Evolutionary conservation across 2,888 invertebrate species (phyloP).

Genomic region (Rhopalosiphum nymphaeae): DNA sequence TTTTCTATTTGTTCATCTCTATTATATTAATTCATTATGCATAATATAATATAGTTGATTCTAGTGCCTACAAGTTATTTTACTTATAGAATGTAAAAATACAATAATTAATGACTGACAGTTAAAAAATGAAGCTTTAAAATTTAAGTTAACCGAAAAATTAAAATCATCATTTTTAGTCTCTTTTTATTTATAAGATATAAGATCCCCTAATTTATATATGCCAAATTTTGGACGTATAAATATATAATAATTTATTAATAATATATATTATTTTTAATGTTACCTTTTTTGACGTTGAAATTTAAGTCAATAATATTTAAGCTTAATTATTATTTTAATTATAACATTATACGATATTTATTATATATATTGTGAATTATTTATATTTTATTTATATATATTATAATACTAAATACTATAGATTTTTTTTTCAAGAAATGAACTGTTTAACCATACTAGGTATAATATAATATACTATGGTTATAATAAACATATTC

Average conservation of each 20-base stretch:
- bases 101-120: conserved; percentile 35
- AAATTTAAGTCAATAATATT: conserved; percentile 58
- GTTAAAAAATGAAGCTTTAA: conserved; percentile 1
- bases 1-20: background rate
- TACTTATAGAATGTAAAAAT: background rate
- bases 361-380: conserved; percentile 44
- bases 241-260: conserved; percentile 6
- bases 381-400: conserved; percentile 61
- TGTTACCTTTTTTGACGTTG: conserved; percentile 61
- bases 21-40: background rate
- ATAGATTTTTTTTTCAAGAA: background rate
- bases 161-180: conserved; percentile 54
- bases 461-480: background rate
- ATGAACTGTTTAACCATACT: background rate
- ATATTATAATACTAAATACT: background rate
- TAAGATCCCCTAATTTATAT: conserved; percentile 26
- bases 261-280: conserved; percentile 50
- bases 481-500: conserved; percentile 24
- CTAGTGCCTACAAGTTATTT: background rate
- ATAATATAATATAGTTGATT: conserved; percentile 8
- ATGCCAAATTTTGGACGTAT: conserved; percentile 1
- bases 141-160: conserved; percentile 11
- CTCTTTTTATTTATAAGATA: background rate
- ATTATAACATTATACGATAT: conserved; percentile 1
- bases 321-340: conserved; percentile 48